phyloP scores from a whole-genome alignment of 2,113 vertebrate genomes.

The Hydropotes inermis region DNA sequence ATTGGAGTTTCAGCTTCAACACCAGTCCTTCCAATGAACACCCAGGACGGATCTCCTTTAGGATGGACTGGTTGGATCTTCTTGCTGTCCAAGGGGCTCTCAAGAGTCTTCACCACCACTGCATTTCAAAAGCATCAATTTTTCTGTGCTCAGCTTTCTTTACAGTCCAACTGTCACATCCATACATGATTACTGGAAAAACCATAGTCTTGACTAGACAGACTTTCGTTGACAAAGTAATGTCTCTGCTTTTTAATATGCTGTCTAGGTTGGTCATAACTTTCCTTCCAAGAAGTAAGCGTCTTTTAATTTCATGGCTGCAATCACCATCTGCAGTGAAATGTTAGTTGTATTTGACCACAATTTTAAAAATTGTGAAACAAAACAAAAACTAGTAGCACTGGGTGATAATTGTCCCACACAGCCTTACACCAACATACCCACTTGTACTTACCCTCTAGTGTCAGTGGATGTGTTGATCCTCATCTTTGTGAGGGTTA shows the following conservation, averaged over 20 bases:
- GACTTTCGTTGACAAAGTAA: background rate
- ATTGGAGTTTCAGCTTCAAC: background rate
- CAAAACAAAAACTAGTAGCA: too few relatives aligned
- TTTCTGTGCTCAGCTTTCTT: background rate
- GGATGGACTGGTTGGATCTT: background rate
- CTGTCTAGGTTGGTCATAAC: background rate
- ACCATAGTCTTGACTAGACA: background rate
- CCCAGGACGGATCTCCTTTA: background rate
- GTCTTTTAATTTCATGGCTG: background rate
- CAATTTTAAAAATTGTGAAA: background rate
- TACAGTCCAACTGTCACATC: background rate
- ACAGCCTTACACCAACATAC: background rate
- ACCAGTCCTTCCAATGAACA: background rate
- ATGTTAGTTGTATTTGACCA: background rate
- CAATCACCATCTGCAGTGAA: background rate
- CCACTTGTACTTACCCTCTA: background rate
- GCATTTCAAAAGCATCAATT: background rate
- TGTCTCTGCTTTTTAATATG: background rate
- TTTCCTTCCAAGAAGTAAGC: background rate
- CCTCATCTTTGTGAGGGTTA: background rate
- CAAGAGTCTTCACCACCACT: background rate
- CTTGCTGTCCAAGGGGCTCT: background rate
- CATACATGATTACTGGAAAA: background rate
- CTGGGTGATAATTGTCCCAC: background rate
- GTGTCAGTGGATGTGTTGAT: background rate